These are phyloP conservation scores for rabbit (Oryctolagus cuniculus) DNA, from an alignment of 2,113 vertebrate species.

Conservation along the genomic window mOryCun1.1 NC_091433.1:99544501-99545000, in stretches of 20 bases:
- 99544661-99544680: too few relatives aligned
- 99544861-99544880: neutral
- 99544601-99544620: neutral
- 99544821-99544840: too few relatives aligned
- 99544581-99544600: neutral
- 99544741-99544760: neutral
- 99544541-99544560: neutral
- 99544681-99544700: neutral
- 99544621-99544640: neutral
- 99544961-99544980: accelerated
- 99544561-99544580: neutral
- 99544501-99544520: accelerated
- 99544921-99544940: neutral
- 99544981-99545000: neutral
- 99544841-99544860: neutral
- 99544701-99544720: accelerated
- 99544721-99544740: neutral
- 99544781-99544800: neutral
- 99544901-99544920: neutral
- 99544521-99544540: neutral
- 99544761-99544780: neutral
- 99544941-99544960: too few relatives aligned
- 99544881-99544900: neutral
- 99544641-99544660: too few relatives aligned
- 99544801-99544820: neutral